Evolutionary conservation across 2,888 invertebrate species (phyloP), one percentile per base, ranked within the genome.

Genomic region (Margaritifera margaritifera): DNA sequence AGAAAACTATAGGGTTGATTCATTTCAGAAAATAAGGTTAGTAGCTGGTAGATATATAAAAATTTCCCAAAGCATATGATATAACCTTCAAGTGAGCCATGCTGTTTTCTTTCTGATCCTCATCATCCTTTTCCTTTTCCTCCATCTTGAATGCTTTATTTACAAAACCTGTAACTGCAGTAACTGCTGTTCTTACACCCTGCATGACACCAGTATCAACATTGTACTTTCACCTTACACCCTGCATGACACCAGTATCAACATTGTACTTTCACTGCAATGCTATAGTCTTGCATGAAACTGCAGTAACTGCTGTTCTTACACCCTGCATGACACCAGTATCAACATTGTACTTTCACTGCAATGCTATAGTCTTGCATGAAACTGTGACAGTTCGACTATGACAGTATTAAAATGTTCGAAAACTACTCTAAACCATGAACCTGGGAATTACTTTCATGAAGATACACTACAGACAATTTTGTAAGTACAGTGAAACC

Each of bases 61-160:
- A 59, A 61, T 61, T 27, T 50, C 24, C n/a, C 52, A 62, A 62
- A 62, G 18, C 42, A 1, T 42, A 11, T 42, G 42, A 53, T 22
- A 22, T 22, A 52, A 70, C 63, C 63, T 63, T 42, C 27, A 74
- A 56, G n/a, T 66, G 24, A 42, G 68, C 68, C 0, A 24, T 61
- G 42, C 22, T 50, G 19, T 62, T 55, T 70, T 50, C 52, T 25
- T 55, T 64, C 8, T n/a, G 53, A 51, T 42, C 19, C 20, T 61
- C 64, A 60, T 66, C 58, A 18, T 66, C 62, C 24, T 75, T 71
- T 18, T 75, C 68, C 4, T 75, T 77, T n/a, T 72, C 75, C n/a
- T 71, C 64, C 19, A 51, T 22, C 25, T 69, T 67, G 66, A 79
- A 74, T 20, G 78, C 73, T 66, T 75, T 77, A 62, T 77, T 80